Conservation (phyloP, 2,888 invertebrate genomes). For the Stictocephala bisonia region DNA sequence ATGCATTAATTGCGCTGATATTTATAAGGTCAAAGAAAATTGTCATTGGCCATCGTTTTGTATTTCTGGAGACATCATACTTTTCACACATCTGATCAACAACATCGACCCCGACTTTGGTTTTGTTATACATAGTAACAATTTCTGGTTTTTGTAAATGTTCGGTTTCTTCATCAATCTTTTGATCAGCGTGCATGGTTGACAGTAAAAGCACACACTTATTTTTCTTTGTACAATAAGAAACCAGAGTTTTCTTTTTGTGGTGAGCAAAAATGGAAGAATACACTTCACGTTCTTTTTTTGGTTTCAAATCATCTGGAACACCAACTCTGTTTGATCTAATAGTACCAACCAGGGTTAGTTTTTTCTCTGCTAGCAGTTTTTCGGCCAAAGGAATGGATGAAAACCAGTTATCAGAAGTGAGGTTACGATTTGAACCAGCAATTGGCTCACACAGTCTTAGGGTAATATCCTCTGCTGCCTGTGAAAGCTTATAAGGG, state of each 20-base stretch:
- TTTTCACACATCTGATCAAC: constrained; percentile 31
- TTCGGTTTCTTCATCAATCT: constrained; percentile 53
- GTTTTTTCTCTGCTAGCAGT: too few species aligned
- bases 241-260: constrained; percentile 57
- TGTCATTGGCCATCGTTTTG: constrained; percentile 24
- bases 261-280: too few species aligned
- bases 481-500: too few species aligned
- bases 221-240: constrained; percentile 57
- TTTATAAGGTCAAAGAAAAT: constrained; percentile 27
- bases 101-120: constrained; percentile 51
- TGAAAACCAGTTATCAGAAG: too few species aligned
- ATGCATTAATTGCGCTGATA: constrained; percentile 20
- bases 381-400: too few species aligned
- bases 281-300: too few species aligned
- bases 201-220: constrained; percentile 57
- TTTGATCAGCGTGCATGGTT: constrained; percentile 56
- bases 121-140: constrained; percentile 58
- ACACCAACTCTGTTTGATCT: too few species aligned
- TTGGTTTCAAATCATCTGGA: too few species aligned
- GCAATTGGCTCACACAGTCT: too few species aligned
- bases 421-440: too few species aligned
- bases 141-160: constrained; percentile 57
- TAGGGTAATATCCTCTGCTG: too few species aligned
- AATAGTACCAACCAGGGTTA: too few species aligned
- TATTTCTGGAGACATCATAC: constrained; percentile 21